These are phyloP conservation scores for Cephus runcator DNA, from an alignment of 2,888 invertebrate species.

Conservation along the genomic window DNA sequence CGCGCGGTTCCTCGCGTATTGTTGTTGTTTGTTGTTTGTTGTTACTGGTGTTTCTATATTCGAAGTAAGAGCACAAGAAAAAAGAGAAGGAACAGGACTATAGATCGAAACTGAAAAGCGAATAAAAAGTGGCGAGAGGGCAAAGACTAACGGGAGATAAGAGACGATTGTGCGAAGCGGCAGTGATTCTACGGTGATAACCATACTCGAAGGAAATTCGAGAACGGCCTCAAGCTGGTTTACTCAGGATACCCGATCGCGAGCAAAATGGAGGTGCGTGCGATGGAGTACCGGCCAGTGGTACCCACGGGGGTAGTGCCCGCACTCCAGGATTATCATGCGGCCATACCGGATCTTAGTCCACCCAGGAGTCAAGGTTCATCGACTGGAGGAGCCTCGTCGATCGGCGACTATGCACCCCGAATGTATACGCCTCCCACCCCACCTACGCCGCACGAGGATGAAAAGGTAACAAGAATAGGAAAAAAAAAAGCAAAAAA, in stretches of 20 bases:
- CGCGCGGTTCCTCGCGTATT: too few species aligned
- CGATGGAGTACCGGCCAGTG: conserved; percentile 70
- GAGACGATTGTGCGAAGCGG: not conserved
- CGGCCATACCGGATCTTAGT: conserved; percentile 62
- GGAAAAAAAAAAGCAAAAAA: not conserved
- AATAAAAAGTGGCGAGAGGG: not conserved
- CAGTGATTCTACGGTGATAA: not conserved
- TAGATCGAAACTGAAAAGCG: too few species aligned
- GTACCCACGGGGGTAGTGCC: conserved; percentile 64
- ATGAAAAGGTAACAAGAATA: conserved; percentile 56
- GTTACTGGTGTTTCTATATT: too few species aligned
- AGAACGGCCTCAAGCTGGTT: conserved; percentile 58
- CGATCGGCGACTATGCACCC: conserved; percentile 62
- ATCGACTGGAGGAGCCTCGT: conserved; percentile 63
- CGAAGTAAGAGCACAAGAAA: too few species aligned
- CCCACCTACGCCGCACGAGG: conserved; percentile 63
- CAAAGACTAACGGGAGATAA: not conserved
- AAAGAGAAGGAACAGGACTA: too few species aligned
- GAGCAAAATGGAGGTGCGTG: conserved; percentile 69
- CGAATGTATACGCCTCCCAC: conserved; percentile 64
- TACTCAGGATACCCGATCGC: conserved; percentile 49
- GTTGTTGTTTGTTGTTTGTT: too few species aligned
- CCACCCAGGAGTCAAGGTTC: conserved; percentile 64
- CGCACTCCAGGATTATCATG: conserved; percentile 62
- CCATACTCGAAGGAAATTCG: conserved; percentile 15